Base-by-base conservation (phyloP, 2,888 invertebrate genomes). In the Dastarcus helophoroides region DNA sequence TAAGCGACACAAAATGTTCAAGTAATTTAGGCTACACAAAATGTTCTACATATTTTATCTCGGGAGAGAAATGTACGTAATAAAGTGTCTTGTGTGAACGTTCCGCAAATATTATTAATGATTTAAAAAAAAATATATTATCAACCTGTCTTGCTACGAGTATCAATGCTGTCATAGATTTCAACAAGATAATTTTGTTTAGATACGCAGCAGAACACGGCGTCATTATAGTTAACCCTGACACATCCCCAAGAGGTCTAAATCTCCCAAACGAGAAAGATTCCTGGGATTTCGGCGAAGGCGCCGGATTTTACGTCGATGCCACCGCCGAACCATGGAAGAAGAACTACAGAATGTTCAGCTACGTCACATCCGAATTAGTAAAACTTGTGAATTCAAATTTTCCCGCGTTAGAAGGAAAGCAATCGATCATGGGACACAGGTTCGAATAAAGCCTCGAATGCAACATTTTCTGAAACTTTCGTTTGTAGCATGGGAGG, bases 291-390 rank as follows among this genome's bases (percentile, higher is more conserved):
- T 91, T 98, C 64, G 98, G 98, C 14, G 79, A 80, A 6, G 86
- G 86, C 4, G 97, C 97, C 38, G 91, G 95, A 1, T 95, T 94
- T 61, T 98, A 98, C 60, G 67, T 98, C 2, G 84, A 98, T 65
- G 93, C 97, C 3, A 77, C 79, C 0, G 69, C 79, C 46, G 79
- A 80, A n/a, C 90, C 90, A 10, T 98, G 95, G 95, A 76, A 79
- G 17, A 76, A 72, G 15, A 76, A 97, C 65, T 98, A 95, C 56
- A 73, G 78, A 48, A 99, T 99, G 98, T 94, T 76, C 51, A 83
- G 82, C 38, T 98, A 98, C 50, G 65, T 98, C n/a, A 88, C 86
- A 4, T 71, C 74, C 33, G 94, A 95, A 63, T 64, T 95, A 25
- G 77, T 82, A 36, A 68, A 71, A 21, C 46, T 93, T 26, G 68